Conservation (phyloP, 2,888 invertebrate species). For the Sinohyriopsis cumingii region DNA sequence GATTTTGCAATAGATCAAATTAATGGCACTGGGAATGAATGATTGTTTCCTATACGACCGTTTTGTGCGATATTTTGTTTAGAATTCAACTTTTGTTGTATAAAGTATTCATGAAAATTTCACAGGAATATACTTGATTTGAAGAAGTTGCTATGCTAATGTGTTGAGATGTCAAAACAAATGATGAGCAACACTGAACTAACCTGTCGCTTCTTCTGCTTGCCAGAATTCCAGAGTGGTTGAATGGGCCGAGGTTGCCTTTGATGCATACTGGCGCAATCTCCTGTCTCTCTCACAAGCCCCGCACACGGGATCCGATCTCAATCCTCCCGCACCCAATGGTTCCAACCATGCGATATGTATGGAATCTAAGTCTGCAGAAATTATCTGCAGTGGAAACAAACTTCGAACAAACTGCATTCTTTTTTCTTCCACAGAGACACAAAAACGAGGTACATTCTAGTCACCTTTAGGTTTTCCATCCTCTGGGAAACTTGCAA, state of each 20-base stretch:
- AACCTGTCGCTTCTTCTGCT: constrained; percentile 60
- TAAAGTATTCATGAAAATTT: background rate
- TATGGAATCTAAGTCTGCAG: constrained; percentile 32
- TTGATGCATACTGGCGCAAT: constrained; percentile 51
- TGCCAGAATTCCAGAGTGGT: constrained; percentile 30
- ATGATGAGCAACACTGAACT: background rate
- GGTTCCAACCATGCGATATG: constrained; percentile 60
- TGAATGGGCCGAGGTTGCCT: constrained; percentile 46
- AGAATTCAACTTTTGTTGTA: background rate
- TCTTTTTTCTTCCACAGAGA: background rate
- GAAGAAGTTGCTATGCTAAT: no score
- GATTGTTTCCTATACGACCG: background rate
- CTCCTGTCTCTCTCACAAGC: constrained; percentile 41
- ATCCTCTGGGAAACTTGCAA: no score
- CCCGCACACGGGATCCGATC: constrained; percentile 39
- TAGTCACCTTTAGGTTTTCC: no score
- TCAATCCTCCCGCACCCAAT: constrained; percentile 30
- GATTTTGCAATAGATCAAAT: constrained; percentile 1
- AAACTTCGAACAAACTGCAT: background rate
- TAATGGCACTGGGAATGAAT: background rate
- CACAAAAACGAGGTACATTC: background rate
- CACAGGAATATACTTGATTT: no score
- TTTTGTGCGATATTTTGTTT: background rate
- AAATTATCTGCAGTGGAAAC: constrained; percentile 38
- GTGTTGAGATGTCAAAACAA: no score